Evolutionary conservation across 2,888 invertebrate species (phyloP).

Genomic region (Blomia tropicalis): DNA sequence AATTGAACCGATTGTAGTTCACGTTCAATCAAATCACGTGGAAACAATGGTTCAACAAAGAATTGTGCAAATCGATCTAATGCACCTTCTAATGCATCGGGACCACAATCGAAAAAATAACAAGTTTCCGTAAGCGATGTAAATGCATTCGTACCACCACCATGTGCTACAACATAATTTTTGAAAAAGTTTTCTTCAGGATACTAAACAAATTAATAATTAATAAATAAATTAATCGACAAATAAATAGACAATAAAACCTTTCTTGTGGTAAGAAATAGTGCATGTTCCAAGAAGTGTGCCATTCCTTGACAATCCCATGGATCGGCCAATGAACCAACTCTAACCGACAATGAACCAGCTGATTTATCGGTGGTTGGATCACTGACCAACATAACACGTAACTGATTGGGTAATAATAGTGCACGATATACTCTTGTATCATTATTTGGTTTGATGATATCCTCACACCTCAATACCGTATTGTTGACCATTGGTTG

Average conservation of each 20-base stretch:
- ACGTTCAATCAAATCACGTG: constrained; percentile 71
- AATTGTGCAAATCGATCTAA: constrained; percentile 55
- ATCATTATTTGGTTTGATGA: constrained; percentile 63
- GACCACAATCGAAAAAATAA: constrained; percentile 80
- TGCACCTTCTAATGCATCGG: constrained; percentile 58
- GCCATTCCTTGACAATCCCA: constrained; percentile 75
- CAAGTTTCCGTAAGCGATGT: constrained; percentile 80
- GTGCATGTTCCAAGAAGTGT: constrained; percentile 98
- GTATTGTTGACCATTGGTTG: too few relatives aligned
- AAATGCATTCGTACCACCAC: constrained; percentile 75
- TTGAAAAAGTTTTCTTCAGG: constrained; percentile 78
- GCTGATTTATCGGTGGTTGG: constrained; percentile 78
- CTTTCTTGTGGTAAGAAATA: constrained; percentile 86
- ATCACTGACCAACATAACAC: constrained; percentile 77
- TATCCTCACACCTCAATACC: constrained; percentile 25
- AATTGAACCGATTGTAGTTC: constrained; percentile 92
- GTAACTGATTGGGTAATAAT: constrained; percentile 63
- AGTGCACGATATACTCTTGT: constrained; percentile 71
- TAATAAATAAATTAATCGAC: too few relatives aligned
- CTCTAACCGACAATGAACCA: constrained; percentile 73
- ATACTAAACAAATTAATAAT: constrained; percentile 38
- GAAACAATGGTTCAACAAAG: constrained; percentile 82
- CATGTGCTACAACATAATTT: constrained; percentile 73
- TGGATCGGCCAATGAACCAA: constrained; percentile 82
- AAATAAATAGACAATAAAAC: not conserved